Base-by-base conservation (phyloP, 2,888 invertebrate species). In the Eurois occulta region DNA sequence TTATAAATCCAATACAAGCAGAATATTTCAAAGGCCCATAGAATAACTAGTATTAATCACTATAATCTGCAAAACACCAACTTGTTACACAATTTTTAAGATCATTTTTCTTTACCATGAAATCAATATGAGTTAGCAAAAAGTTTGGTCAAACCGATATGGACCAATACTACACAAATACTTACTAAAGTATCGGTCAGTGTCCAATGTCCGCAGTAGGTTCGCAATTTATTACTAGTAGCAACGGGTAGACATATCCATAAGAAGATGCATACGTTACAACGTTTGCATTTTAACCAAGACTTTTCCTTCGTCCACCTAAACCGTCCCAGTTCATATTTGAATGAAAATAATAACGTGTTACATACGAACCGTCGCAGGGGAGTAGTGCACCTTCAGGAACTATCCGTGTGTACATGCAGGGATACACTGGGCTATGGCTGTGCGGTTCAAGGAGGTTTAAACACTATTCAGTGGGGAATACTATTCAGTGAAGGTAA, bases 321-420 rank as follows among this genome's bases (percentile, higher is more conserved):
- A 64, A 74, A 77, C 62, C 60, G 32, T 52, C 46, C 38, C 43
- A 7, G 38, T 68, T 65, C 68, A 76, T 77, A 81, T 84, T 77
- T 84, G 66, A 81, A 84, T 85, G 85, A 75, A 84, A 75, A 84
- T 85, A 78, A 70, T 75, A 78, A 72, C 38, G 66, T 75, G 55
- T 78, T n/a, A n/a, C n/a, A 55, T 62, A 32, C 13, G 28, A 38
- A 73, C 64, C 28, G 75, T 48, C 72, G 68, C n/a, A 66, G 28
- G 72, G 72, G 74, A 67, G 75, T 35, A 38, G 58, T 60, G 70
- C 75, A 75, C 62, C 70, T 75, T 72, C 72, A 41, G 64, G 72
- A 66, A 43, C 78, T 75, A 66, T 24, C 46, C 75, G 55, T 67
- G 67, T 72, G 2, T 18, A 28, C 28, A 72, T 67, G 78, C 55